Evolutionary conservation across 2,888 invertebrate species (phyloP), one percentile per base, ranked within the genome.

Genomic region (Eupithecia insigniata): DNA sequence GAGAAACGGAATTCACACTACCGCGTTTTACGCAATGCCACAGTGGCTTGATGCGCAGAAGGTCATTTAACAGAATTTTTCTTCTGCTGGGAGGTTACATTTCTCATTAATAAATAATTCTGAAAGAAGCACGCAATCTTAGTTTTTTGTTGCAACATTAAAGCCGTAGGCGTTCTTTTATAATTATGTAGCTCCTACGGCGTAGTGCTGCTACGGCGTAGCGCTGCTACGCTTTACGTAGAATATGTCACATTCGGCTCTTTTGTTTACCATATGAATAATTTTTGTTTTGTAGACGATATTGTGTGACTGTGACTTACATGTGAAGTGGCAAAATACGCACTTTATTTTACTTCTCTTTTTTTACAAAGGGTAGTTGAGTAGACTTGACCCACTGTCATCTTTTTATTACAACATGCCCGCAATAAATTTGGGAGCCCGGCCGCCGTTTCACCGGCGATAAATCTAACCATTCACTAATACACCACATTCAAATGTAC

Each of bases 391-490:
- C 74, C 73, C 64, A 76, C 78, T 76, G 78, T 67, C 70, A 69
- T 64, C 69, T 65, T 69, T 69, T 46, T 69, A 70, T 71, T 72
- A 70, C 80, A 74, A 69, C 80, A 83, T 79, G 69, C 76, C 81
- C 75, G 83, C 83, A 85, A 90, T 90, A 91, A 91, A 91, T 91
- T 87, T 86, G 80, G 18, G 70, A 79, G 85, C 84, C 84, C 85
- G 84, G 78, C 87, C 86, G 86, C 84, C 88, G 85, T 87, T 85
- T 83, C 85, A 79, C 76, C 83, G 80, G 82, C 87, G 82, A 91
- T 92, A 92, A 91, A 92, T 92, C 92, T 89, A 82, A 82, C 87
- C 90, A 88, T 90, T 91, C 89, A 88, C 90, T 90, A 92, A 90
- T 91, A 90, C 89, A 88, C 89, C 89, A 85, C 90, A 92, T 92